Evolutionary conservation across 1,140 invertebrate species (phyloP).

Genomic region (Tetragonula clypearis): DNA sequence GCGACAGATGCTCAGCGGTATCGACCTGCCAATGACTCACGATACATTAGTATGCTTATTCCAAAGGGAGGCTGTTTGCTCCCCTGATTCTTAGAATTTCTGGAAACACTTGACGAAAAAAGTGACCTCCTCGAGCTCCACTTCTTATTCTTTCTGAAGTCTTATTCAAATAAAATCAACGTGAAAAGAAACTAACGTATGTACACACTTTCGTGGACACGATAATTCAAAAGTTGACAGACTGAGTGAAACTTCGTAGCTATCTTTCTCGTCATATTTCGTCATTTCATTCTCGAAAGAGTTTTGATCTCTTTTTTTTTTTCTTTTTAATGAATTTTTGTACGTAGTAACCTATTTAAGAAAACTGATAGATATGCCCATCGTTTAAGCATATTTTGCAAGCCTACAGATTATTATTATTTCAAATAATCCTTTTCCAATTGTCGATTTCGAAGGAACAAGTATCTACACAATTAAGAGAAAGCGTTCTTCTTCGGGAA

Average conservation of each 20-base stretch:
- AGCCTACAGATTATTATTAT: too few species aligned
- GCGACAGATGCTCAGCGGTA: constrained; percentile 30
- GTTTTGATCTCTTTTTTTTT: too few species aligned
- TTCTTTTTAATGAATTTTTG: too few species aligned
- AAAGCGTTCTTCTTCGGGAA: constrained; percentile 38
- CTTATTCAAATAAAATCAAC: constrained; percentile 2
- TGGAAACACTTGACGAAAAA: constrained; percentile 17
- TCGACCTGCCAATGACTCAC: constrained; percentile 14
- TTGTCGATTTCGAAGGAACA: background rate
- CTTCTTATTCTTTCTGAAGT: background rate
- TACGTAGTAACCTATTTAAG: too few species aligned
- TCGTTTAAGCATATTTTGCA: too few species aligned
- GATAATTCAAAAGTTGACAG: background rate
- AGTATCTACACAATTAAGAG: constrained; percentile 55
- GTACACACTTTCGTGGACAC: background rate
- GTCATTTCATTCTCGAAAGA: background rate
- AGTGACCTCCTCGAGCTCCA: background rate
- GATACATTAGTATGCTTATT: constrained; percentile 5
- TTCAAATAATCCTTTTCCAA: background rate
- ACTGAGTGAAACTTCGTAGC: background rate
- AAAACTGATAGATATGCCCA: too few species aligned
- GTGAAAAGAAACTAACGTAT: background rate
- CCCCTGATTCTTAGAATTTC: background rate
- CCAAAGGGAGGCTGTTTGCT: background rate
- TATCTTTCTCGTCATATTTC: background rate